phyloP scores from a whole-genome alignment of 2,888 invertebrate genomes.

The Salpingus planirostris region DNA sequence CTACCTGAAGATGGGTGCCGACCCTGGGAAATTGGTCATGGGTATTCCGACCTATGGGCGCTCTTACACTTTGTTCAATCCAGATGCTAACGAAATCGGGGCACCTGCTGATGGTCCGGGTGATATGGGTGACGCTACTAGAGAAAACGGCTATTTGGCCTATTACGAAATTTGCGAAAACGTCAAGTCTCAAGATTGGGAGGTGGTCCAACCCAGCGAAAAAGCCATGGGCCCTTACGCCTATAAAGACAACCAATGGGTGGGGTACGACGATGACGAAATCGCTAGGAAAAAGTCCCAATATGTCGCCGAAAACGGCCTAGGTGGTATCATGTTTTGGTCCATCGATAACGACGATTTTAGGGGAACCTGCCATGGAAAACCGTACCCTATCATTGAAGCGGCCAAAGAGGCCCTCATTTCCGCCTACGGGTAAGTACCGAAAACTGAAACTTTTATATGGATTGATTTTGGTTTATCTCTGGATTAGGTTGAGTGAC shows the following conservation, averaged over 20 bases:
- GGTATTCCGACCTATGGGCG: conserved; percentile 88
- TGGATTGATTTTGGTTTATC: neutral
- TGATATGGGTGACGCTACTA: conserved; percentile 80
- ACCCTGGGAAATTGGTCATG: conserved; percentile 68
- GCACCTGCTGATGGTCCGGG: conserved; percentile 87
- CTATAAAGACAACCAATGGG: conserved; percentile 82
- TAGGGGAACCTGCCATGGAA: conserved; percentile 78
- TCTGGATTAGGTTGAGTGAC: conserved; percentile 25
- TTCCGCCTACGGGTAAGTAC: conserved; percentile 54
- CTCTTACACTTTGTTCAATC: conserved; percentile 81
- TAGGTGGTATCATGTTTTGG: conserved; percentile 92
- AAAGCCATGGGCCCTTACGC: conserved; percentile 87
- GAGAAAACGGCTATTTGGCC: conserved; percentile 87
- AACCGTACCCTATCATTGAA: conserved; percentile 84
- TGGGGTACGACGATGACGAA: conserved; percentile 82
- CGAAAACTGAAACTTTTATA: conserved; percentile 3
- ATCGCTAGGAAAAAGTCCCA: conserved; percentile 75
- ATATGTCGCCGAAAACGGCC: conserved; percentile 73
- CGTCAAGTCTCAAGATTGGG: conserved; percentile 69
- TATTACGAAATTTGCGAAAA: conserved; percentile 83
- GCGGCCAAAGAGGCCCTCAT: conserved; percentile 78
- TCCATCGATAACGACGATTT: conserved; percentile 93
- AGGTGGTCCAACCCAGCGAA: conserved; percentile 70
- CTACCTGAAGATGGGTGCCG: conserved; percentile 71
- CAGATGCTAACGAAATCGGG: conserved; percentile 76